Conservation (phyloP, 2,888 invertebrate genomes). For the Seira sanloemensis region DNA sequence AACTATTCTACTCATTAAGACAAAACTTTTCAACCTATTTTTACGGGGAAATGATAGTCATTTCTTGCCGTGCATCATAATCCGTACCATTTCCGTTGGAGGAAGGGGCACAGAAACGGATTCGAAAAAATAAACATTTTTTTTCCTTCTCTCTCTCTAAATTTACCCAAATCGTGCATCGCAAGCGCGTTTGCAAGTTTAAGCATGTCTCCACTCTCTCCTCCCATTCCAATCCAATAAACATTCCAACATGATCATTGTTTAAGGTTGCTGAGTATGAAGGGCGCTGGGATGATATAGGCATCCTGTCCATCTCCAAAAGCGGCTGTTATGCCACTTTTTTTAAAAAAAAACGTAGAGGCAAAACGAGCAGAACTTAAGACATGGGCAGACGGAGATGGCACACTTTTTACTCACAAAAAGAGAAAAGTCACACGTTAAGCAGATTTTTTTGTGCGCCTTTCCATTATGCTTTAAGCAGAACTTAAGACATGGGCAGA, state of each 20-base stretch:
- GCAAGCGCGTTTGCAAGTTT: neutral
- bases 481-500: neutral
- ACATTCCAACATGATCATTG: slow-evolving; percentile 44
- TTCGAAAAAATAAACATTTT: slow-evolving; percentile 4
- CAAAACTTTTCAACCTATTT: no score
- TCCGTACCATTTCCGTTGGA: neutral
- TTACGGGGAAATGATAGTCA: neutral
- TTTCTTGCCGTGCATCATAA: neutral
- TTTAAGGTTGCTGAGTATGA: slow-evolving; percentile 19
- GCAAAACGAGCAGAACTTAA: no score
- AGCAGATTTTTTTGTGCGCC: neutral
- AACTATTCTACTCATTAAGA: neutral
- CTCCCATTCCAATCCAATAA: slow-evolving; percentile 50
- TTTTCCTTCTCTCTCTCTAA: neutral
- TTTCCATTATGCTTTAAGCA: no score
- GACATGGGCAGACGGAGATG: neutral
- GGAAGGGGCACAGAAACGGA: neutral
- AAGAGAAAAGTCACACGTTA: neutral
- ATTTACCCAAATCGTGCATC: neutral
- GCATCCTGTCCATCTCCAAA: neutral
- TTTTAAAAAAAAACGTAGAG: no score
- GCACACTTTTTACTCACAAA: neutral
- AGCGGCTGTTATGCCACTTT: no score
- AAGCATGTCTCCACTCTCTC: neutral
- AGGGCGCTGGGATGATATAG: neutral